A percentile compares a stretch with the other conserved stretches of the same genome.
phyloP scores from a whole-genome alignment of 92 coral and sea anemone species.

The Zoanthus sociatus region DNA sequence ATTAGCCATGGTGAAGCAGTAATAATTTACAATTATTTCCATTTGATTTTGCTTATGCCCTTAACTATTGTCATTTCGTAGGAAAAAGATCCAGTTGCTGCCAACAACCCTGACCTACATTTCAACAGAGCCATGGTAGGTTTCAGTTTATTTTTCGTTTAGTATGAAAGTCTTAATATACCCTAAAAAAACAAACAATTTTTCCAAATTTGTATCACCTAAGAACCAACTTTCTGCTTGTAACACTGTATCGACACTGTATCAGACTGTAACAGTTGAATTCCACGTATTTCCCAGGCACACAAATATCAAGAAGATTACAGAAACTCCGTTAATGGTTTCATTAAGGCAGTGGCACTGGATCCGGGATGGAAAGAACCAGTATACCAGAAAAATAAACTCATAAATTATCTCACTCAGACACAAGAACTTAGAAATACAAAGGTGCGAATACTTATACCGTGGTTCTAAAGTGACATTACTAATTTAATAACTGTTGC shows the following conservation, averaged over 20 bases:
- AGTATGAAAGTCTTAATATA: background rate
- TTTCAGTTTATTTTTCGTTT: background rate
- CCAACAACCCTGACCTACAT: conserved; percentile 93
- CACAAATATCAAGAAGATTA: conserved; percentile 95
- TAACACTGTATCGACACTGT: too few relatives aligned
- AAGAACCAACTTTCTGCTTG: too few relatives aligned
- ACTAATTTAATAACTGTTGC: too few relatives aligned
- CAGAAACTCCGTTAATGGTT: conserved; percentile 74
- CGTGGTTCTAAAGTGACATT: background rate
- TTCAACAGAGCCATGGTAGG: conserved; percentile 99
- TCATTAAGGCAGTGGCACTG: conserved; percentile 75
- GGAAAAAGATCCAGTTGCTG: conserved; percentile 90
- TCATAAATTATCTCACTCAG: conserved; percentile 72
- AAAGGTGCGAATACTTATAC: conserved; percentile 63
- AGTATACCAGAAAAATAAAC: conserved; percentile 70
- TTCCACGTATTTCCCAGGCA: background rate
- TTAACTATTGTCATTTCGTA: background rate
- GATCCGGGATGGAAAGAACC: conserved; percentile 95
- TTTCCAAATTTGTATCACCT: too few relatives aligned
- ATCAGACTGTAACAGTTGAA: background rate
- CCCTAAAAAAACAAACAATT: too few relatives aligned
- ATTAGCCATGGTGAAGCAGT: too few relatives aligned
- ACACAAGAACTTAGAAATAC: conserved; percentile 77
- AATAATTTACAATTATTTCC: too few relatives aligned
- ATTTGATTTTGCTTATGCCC: background rate